Conservation (phyloP, 1,140 invertebrate species). For the Drosophila nannoptera region DNA sequence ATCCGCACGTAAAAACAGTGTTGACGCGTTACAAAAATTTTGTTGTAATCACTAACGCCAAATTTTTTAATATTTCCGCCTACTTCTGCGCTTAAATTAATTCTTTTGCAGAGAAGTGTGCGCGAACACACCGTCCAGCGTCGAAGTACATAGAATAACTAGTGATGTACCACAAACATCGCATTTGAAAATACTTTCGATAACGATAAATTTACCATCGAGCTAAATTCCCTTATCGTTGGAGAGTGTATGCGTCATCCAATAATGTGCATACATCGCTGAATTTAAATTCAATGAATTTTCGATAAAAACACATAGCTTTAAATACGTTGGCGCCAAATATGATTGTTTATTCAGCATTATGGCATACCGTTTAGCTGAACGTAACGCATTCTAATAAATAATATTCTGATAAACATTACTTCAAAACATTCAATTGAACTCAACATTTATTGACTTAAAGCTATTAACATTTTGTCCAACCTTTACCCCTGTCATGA, state of each 20-base stretch:
- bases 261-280: background rate
- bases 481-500: background rate
- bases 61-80: conserved; percentile 51
- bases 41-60: conserved; percentile 37
- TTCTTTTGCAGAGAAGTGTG: conserved; percentile 51
- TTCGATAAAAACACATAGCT: background rate
- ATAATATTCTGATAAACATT: too few species aligned
- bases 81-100: conserved; percentile 50
- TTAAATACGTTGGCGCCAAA: background rate
- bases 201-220: conserved; percentile 14
- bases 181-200: conserved; percentile 6
- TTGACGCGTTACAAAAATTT: conserved; percentile 46
- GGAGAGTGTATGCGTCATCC: background rate
- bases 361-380: too few species aligned
- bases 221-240: background rate
- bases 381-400: too few species aligned
- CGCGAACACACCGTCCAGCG: conserved; percentile 47
- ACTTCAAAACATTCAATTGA: too few species aligned
- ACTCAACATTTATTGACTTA: background rate
- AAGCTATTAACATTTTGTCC: background rate
- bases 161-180: conserved; percentile 30
- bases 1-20: conserved; percentile 57
- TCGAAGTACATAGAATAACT: conserved; percentile 38
- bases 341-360: background rate
- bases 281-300: background rate